These are phyloP conservation scores for Hoplodrina ambigua DNA, from an alignment of 2,888 invertebrate genomes.

Conservation along the genomic window DNA sequence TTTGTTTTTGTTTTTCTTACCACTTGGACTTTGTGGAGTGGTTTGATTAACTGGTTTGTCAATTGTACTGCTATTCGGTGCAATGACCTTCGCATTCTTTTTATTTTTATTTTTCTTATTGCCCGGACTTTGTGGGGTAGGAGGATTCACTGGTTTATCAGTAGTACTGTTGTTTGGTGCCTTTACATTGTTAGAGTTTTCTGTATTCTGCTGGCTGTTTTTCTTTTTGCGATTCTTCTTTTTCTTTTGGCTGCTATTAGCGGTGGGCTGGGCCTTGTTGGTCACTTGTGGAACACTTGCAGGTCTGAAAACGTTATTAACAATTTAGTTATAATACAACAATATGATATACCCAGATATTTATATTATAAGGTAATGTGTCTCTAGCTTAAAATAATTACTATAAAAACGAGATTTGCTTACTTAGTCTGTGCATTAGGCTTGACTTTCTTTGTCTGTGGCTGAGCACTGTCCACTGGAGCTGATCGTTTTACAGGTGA, in stretches of 20 bases:
- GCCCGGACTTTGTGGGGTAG: constrained; percentile 43
- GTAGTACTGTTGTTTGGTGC: constrained; percentile 29
- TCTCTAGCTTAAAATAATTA: background rate
- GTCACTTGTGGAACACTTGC: constrained; percentile 18
- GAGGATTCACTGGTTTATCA: constrained; percentile 31
- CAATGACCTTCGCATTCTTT: constrained; percentile 1
- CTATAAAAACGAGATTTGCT: background rate
- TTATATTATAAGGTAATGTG: too few relatives aligned
- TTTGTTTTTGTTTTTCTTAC: constrained; percentile 66
- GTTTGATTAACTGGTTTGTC: constrained; percentile 32
- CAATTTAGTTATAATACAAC: background rate
- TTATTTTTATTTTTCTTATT: constrained; percentile 64
- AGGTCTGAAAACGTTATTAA: constrained; percentile 36
- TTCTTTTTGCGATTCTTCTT: constrained; percentile 73
- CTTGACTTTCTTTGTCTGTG: constrained; percentile 79
- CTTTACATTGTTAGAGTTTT: constrained; percentile 30
- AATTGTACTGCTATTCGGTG: constrained; percentile 29
- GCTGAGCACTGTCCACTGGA: constrained; percentile 63
- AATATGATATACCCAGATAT: too few relatives aligned
- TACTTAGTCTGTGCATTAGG: constrained; percentile 64
- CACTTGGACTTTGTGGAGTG: constrained; percentile 41
- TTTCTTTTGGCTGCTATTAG: constrained; percentile 52
- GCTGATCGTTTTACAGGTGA: constrained; percentile 75
- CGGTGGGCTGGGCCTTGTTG: constrained; percentile 15
- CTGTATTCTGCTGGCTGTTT: constrained; percentile 64